phyloP scores from a whole-genome alignment of 2,888 invertebrate species.

The Pachliopta kotzebuea region DNA sequence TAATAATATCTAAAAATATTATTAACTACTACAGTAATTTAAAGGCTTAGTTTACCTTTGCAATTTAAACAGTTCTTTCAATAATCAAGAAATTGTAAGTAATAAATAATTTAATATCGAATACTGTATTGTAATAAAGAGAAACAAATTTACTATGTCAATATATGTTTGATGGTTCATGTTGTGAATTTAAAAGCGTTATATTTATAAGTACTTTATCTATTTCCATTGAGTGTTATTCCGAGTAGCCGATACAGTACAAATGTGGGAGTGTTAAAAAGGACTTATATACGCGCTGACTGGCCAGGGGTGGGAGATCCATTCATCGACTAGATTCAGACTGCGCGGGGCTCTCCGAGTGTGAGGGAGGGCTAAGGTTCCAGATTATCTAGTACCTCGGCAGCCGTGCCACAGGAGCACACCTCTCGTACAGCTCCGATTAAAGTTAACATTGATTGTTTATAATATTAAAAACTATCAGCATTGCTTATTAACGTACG shows the following conservation, averaged over 20 bases:
- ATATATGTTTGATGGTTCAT: background rate
- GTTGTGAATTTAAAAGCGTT: constrained; percentile 37
- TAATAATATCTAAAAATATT: background rate
- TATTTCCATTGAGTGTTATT: constrained; percentile 69
- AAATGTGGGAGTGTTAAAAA: constrained; percentile 57
- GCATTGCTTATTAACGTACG: no score
- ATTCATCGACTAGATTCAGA: constrained; percentile 72
- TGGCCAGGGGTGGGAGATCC: constrained; percentile 53
- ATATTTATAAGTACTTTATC: constrained; percentile 56
- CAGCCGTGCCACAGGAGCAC: constrained; percentile 45
- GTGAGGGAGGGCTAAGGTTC: constrained; percentile 42
- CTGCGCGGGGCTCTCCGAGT: constrained; percentile 57
- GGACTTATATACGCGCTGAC: constrained; percentile 55
- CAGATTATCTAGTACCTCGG: constrained; percentile 61
- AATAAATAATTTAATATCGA: background rate
- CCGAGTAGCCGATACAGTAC: constrained; percentile 59
- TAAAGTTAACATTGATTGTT: no score
- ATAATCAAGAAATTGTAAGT: background rate
- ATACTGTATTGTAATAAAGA: background rate
- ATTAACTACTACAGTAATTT: background rate
- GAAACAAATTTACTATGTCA: background rate
- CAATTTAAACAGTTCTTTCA: no score
- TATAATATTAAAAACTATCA: background rate
- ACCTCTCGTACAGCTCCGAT: constrained; percentile 28
- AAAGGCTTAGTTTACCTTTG: background rate